These are phyloP conservation scores for Betta splendens DNA, from an alignment of 2,797 vertebrate genomes.

Conservation along the genomic window DNA sequence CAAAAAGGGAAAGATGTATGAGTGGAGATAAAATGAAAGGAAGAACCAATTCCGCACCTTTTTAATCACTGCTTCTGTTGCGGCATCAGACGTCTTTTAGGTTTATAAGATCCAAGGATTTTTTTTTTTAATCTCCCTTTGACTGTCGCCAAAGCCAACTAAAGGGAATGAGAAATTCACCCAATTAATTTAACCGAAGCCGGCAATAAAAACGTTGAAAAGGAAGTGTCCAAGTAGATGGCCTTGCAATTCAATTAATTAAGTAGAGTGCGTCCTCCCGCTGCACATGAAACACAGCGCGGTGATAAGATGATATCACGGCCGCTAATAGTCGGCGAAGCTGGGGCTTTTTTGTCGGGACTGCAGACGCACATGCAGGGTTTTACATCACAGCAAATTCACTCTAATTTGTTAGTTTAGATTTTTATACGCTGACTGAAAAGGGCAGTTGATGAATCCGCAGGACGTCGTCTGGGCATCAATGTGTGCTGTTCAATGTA, in stretches of 20 bases:
- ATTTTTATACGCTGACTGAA: slow-evolving; percentile 43
- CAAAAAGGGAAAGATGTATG: slow-evolving; percentile 45
- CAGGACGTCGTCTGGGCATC: slow-evolving; percentile 1
- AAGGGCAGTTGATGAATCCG: slow-evolving; percentile 16
- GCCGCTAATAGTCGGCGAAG: slow-evolving; percentile 20
- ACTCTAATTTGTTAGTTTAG: slow-evolving; percentile 21
- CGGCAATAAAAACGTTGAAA: slow-evolving; percentile 68
- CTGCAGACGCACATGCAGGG: slow-evolving; percentile 7
- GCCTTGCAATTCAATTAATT: slow-evolving; percentile 69
- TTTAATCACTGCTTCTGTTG: slow-evolving; percentile 61
- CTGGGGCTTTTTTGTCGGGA: slow-evolving; percentile 32
- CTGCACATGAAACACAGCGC: slow-evolving; percentile 34
- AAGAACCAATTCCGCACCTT: slow-evolving; percentile 47
- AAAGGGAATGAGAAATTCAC: slow-evolving; percentile 68
- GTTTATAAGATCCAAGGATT: slow-evolving; percentile 60
- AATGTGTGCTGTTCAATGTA: slow-evolving; percentile 3
- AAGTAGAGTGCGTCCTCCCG: slow-evolving; percentile 64
- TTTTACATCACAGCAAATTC: slow-evolving; percentile 13
- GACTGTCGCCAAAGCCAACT: slow-evolving; percentile 61
- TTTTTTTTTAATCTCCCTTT: slow-evolving; percentile 60
- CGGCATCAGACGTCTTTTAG: slow-evolving; percentile 56
- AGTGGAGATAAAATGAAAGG: slow-evolving; percentile 39
- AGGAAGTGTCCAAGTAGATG: slow-evolving; percentile 54
- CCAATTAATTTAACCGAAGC: slow-evolving; percentile 74
- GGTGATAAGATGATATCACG: slow-evolving; percentile 46